These are phyloP conservation scores for Martes martes DNA, from an alignment of 2,113 vertebrate species.

Conservation along the genomic window DNA sequence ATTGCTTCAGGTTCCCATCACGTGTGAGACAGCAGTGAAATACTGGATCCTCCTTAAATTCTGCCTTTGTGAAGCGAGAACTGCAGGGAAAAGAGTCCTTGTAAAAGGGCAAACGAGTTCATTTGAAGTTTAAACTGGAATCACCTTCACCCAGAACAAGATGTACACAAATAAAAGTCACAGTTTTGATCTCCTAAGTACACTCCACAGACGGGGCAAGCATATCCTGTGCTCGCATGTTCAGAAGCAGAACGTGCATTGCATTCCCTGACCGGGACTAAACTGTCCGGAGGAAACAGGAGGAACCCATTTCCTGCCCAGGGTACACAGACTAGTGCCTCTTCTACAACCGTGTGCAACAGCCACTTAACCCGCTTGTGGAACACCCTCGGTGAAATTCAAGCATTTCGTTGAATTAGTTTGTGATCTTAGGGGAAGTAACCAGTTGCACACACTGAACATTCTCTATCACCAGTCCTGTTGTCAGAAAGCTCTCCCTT, in stretches of 20 bases:
- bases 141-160: not conserved
- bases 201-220: not conserved
- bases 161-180: not conserved
- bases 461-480: not conserved
- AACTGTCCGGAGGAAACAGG: slow-evolving; percentile 22
- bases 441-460: not conserved
- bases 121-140: not conserved
- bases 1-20: not conserved
- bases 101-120: not conserved
- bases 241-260: not conserved
- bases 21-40: not conserved
- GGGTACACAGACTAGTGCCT: not conserved
- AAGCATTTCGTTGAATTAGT: not conserved
- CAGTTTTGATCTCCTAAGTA: not conserved
- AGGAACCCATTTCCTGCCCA: not conserved
- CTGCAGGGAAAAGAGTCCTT: not conserved
- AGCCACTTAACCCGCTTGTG: not conserved
- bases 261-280: not conserved
- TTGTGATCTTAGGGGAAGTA: not conserved
- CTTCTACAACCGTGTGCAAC: not conserved
- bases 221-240: not conserved
- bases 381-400: not conserved
- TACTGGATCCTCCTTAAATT: not conserved
- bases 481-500: not conserved
- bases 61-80: not conserved